phyloP scores from a whole-genome alignment of 2,113 vertebrate species.

The Periophthalmus modestus region DNA sequence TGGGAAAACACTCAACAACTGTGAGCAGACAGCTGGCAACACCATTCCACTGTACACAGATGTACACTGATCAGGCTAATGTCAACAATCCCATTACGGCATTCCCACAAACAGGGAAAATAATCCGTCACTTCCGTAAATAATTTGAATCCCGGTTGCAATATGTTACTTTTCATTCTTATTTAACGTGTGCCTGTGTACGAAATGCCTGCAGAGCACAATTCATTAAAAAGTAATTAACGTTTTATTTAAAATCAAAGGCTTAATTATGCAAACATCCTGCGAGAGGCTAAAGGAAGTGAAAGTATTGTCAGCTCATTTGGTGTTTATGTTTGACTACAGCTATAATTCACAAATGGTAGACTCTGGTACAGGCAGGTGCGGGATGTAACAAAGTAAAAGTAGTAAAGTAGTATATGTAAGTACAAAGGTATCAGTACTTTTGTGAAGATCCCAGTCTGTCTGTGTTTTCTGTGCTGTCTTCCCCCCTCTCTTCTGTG shows the following conservation, averaged over 20 bases:
- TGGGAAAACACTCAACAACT: slow-evolving; percentile 38
- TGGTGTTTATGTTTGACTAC: not conserved
- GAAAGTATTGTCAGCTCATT: not conserved
- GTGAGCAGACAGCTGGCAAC: slow-evolving; percentile 46
- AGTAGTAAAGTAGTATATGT: too few species aligned
- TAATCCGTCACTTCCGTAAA: not conserved
- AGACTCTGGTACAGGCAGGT: not conserved
- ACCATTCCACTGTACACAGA: slow-evolving; percentile 19
- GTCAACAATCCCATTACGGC: slow-evolving; percentile 11
- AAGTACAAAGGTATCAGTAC: too few species aligned
- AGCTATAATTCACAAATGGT: not conserved
- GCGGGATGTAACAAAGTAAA: too few species aligned
- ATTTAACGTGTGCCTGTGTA: not conserved
- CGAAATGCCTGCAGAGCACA: slow-evolving; percentile 11
- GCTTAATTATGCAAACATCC: slow-evolving; percentile 14
- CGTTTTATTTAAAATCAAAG: slow-evolving; percentile 15
- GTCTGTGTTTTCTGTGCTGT: too few species aligned
- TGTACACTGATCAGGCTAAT: slow-evolving; percentile 17
- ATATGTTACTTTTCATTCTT: not conserved
- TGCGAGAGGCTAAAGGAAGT: not conserved
- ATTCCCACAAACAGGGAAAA: not conserved
- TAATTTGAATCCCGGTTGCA: not conserved
- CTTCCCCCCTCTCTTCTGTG: too few species aligned
- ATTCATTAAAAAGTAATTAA: slow-evolving; percentile 17
- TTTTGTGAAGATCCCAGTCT: too few species aligned